phyloP scores from a whole-genome alignment of 2,113 vertebrate genomes.

The Ascaphus truei region DNA sequence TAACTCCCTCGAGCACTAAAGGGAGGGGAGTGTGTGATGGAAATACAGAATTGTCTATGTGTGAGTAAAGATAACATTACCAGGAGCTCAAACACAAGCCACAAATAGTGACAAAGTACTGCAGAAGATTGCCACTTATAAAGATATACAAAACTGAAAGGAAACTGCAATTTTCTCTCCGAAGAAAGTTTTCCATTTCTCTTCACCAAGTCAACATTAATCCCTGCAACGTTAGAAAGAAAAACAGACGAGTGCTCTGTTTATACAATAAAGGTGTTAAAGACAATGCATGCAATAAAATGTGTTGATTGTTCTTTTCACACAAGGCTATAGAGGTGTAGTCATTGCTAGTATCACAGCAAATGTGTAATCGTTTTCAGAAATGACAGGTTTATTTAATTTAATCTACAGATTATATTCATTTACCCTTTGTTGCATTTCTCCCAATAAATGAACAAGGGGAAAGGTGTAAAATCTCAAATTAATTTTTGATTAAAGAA shows the following conservation, averaged over 20 bases:
- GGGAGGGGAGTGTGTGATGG: not conserved
- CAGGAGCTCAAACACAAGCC: not conserved
- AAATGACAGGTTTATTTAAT: too few species aligned
- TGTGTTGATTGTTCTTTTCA: not conserved
- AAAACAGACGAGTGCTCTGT: slow-evolving; percentile 2
- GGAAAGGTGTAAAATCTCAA: too few species aligned
- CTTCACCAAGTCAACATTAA: not conserved
- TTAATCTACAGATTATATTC: too few species aligned
- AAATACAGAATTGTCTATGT: not conserved
- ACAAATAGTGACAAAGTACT: not conserved
- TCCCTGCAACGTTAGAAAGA: not conserved
- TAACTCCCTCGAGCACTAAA: not conserved
- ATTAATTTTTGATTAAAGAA: too few species aligned
- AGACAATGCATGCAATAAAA: slow-evolving; percentile 15
- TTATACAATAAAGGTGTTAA: not conserved
- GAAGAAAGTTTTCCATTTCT: not conserved
- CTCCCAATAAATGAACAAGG: too few species aligned
- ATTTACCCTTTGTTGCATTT: too few species aligned
- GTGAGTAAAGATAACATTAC: not conserved
- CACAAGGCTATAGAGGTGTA: slow-evolving; percentile 10
- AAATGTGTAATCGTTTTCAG: too few species aligned
- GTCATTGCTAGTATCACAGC: too few species aligned
- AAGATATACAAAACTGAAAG: not conserved
- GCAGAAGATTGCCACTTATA: not conserved
- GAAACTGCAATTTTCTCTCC: not conserved